Percentiles rank a stretch among this genome's conserved stretches.
These are phyloP conservation scores for Salmo trutta DNA, from an alignment of 2,797 vertebrate species.

Conservation along the genomic window DNA sequence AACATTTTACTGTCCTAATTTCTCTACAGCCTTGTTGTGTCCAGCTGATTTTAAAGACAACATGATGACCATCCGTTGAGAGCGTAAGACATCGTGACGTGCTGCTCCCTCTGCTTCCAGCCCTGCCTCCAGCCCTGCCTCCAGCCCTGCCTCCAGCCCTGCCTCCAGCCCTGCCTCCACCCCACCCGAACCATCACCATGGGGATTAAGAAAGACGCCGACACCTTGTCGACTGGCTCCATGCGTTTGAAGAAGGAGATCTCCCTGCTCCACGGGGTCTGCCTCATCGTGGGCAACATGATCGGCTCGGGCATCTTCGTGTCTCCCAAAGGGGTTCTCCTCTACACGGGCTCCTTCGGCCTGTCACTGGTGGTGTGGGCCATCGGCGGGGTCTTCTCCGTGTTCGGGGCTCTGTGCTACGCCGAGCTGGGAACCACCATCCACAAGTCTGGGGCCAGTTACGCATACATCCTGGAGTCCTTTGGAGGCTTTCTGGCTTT, in stretches of 20 bases:
- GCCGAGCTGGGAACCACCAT: slow-evolving; percentile 83
- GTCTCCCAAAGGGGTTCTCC: slow-evolving; percentile 80
- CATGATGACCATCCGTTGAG: background rate
- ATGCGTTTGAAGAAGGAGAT: slow-evolving; percentile 80
- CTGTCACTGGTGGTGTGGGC: slow-evolving; percentile 79
- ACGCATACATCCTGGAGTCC: slow-evolving; percentile 80
- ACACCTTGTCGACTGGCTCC: slow-evolving; percentile 54
- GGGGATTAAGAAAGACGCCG: slow-evolving; percentile 48
- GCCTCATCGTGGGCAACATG: slow-evolving; percentile 83
- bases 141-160: background rate
- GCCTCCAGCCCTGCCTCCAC: background rate
- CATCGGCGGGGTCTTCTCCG: slow-evolving; percentile 79
- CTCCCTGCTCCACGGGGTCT: slow-evolving; percentile 81
- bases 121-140: background rate
- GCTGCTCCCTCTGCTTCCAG: background rate
- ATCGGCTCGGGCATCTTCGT: slow-evolving; percentile 83
- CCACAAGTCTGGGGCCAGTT: slow-evolving; percentile 80
- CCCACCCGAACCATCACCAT: slow-evolving; percentile 44
- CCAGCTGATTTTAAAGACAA: background rate
- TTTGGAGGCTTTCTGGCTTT: slow-evolving; percentile 81
- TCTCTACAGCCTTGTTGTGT: background rate
- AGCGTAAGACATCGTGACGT: too few species aligned
- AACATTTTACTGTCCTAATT: background rate
- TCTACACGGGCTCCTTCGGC: slow-evolving; percentile 76
- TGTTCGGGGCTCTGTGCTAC: slow-evolving; percentile 81